Evolutionary conservation across 2,888 invertebrate genomes (phyloP).

Genomic region (Anoplius nigerrimus): DNA sequence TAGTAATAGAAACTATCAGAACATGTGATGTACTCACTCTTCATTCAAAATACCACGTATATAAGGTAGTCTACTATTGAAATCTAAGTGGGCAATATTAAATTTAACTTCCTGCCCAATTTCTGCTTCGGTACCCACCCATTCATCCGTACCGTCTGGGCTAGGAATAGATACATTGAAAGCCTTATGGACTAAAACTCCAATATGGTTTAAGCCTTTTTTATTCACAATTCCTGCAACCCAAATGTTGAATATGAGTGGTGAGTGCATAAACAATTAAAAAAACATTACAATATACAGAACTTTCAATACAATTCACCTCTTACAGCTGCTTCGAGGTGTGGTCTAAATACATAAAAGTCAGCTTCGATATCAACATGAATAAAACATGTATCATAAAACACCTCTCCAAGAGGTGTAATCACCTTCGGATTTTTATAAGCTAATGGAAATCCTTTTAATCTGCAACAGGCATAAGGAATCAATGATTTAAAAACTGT

Average conservation of each 20-base stretch:
- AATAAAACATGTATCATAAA: conserved; percentile 80
- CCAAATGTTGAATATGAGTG: conserved; percentile 16
- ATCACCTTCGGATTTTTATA: conserved; percentile 81
- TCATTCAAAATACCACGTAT: conserved; percentile 80
- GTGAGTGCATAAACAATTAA: too few relatives aligned
- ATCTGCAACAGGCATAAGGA: conserved; percentile 72
- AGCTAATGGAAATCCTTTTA: conserved; percentile 82
- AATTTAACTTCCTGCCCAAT: conserved; percentile 81
- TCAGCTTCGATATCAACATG: conserved; percentile 83
- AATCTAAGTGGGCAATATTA: conserved; percentile 78
- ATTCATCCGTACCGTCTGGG: conserved; percentile 76
- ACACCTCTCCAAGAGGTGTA: conserved; percentile 78
- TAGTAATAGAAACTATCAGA: neutral
- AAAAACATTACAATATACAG: neutral
- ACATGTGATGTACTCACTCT: conserved; percentile 67
- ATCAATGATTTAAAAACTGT: neutral
- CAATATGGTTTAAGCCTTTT: conserved; percentile 81
- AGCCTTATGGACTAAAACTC: conserved; percentile 82
- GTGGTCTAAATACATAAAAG: conserved; percentile 82
- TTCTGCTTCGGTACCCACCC: conserved; percentile 78
- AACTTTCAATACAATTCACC: conserved; percentile 69
- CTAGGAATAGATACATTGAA: conserved; percentile 84
- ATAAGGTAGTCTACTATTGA: conserved; percentile 80
- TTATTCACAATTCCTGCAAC: conserved; percentile 80
- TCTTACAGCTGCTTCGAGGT: conserved; percentile 78